Evolutionary conservation across 2,113 vertebrate species (phyloP).

Genomic region (Pelusios castaneus): DNA sequence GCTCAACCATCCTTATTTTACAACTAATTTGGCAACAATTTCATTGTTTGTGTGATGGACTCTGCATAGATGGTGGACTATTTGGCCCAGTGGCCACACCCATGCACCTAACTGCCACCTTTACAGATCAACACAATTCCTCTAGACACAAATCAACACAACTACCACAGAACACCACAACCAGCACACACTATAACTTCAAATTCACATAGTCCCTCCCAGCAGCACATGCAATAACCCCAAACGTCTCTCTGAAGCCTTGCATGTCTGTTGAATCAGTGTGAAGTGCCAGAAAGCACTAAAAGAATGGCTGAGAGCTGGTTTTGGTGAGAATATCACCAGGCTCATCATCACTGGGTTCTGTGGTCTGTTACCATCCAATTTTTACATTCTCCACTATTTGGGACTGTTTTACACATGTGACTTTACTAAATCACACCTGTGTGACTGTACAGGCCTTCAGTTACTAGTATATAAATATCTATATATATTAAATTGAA

Average conservation of each 20-base stretch:
- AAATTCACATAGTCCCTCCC: not conserved
- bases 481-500: not conserved
- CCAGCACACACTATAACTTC: not conserved
- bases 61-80: not conserved
- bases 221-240: not conserved
- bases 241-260: not conserved
- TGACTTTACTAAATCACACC: not conserved
- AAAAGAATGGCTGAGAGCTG: not conserved
- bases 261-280: not conserved
- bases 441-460: not conserved
- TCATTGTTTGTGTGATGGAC: not conserved
- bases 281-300: not conserved
- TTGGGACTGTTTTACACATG: not conserved
- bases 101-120: not conserved
- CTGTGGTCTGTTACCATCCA: not conserved
- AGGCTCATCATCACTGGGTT: not conserved
- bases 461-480: not conserved
- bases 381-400: not conserved
- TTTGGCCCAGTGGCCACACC: not conserved
- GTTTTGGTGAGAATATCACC: not conserved
- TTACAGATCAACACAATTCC: not conserved
- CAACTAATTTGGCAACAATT: not conserved
- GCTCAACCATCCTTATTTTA: not conserved
- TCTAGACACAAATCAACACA: not conserved
- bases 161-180: not conserved